A percentile compares a stretch with the other conserved stretches of the same genome.
Evolutionary conservation across 2,888 invertebrate species (phyloP).

Genomic region (Leptarthrus brevirostris): DNA sequence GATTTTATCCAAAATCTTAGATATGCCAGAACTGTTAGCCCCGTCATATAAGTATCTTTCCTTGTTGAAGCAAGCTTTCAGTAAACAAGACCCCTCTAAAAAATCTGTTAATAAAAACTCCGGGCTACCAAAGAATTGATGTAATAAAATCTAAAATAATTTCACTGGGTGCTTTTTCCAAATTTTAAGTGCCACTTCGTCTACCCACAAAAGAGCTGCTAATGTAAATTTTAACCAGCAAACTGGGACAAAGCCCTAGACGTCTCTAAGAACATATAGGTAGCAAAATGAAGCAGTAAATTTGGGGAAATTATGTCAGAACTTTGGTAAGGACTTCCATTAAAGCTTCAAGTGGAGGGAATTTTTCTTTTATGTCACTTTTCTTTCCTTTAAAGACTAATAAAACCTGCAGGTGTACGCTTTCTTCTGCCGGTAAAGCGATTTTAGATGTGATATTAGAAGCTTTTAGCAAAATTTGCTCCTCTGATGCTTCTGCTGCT

Average conservation of each 20-base stretch:
- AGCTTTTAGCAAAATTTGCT: neutral
- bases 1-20: neutral
- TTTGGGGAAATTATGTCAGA: slow-evolving; percentile 32
- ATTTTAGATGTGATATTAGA: slow-evolving; percentile 32
- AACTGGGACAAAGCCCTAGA: neutral
- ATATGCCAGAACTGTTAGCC: neutral
- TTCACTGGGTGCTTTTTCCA: neutral
- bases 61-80: neutral
- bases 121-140: neutral
- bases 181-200: slow-evolving; percentile 12
- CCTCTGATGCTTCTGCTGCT: neutral
- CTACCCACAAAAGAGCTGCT: slow-evolving; percentile 35
- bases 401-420: slow-evolving; percentile 24
- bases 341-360: slow-evolving; percentile 24
- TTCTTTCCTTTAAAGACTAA: slow-evolving; percentile 19
- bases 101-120: neutral
- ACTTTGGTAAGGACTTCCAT: slow-evolving; percentile 25
- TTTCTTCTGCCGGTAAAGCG: slow-evolving; percentile 27
- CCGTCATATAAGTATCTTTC: neutral
- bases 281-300: slow-evolving; percentile 39
- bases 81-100: neutral
- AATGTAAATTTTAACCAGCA: slow-evolving; percentile 41
- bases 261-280: slow-evolving; percentile 13
- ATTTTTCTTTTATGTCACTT: slow-evolving; percentile 39
- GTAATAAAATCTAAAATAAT: slow-evolving; percentile 12